Evolutionary conservation across 2,888 invertebrate species (phyloP).

Genomic region (Erebia ligea): DNA sequence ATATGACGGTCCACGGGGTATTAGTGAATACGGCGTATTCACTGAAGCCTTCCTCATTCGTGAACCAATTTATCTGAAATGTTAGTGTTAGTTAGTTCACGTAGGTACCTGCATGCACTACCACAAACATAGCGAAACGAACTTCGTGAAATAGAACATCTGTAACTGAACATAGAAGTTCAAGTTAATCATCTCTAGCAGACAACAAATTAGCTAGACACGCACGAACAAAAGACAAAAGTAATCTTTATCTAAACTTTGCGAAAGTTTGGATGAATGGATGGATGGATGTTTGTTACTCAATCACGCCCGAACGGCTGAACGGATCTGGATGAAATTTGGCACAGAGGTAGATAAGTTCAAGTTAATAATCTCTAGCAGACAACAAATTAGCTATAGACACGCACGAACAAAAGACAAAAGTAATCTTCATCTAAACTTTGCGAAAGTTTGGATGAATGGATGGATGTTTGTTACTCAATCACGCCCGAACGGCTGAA

Average conservation of each 20-base stretch:
- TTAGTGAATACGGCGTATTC: constrained; percentile 87
- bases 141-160: too few species aligned
- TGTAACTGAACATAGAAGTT: too few species aligned
- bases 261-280: neutral
- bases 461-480: too few species aligned
- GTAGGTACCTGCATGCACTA: too few species aligned
- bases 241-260: neutral
- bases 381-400: neutral
- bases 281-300: too few species aligned
- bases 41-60: constrained; percentile 69
- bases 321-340: too few species aligned
- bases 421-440: neutral
- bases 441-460: neutral
- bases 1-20: constrained; percentile 85
- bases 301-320: too few species aligned
- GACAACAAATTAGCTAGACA: neutral
- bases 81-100: neutral
- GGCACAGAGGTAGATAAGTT: too few species aligned
- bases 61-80: constrained; percentile 81
- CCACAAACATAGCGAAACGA: too few species aligned
- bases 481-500: too few species aligned
- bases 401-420: neutral
- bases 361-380: neutral
- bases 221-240: neutral
- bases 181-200: neutral